Percentiles rank a stretch among this genome's conserved stretches.
These are phyloP conservation scores for Epinephelus malabaricus DNA, from an alignment of 2,797 vertebrate species.

Conservation along the genomic window DNA sequence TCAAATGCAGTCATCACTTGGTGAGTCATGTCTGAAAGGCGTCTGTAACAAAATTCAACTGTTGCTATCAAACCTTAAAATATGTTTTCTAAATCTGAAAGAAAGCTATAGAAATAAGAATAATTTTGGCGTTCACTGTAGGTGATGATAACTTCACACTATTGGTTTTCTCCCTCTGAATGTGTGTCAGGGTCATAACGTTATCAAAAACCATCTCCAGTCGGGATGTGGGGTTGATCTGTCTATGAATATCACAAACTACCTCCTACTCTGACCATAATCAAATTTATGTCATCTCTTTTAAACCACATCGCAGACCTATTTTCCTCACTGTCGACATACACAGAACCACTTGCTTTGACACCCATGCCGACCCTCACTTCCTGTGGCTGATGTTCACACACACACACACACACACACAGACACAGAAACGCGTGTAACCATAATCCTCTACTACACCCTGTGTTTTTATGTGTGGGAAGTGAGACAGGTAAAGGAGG, in stretches of 20 bases:
- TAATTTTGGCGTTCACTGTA: no score
- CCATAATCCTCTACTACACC: conserved; percentile 10
- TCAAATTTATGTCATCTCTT: conserved; percentile 38
- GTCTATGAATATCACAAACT: conserved; percentile 28
- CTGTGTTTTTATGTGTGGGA: background rate
- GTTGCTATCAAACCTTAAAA: background rate
- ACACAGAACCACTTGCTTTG: conserved; percentile 31
- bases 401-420: background rate
- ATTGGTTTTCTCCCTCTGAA: background rate
- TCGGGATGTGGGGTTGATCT: background rate
- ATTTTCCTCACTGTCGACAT: conserved; percentile 19
- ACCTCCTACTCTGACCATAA: conserved; percentile 40
- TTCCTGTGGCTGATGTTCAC: conserved; percentile 67
- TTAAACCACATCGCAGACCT: conserved; percentile 59
- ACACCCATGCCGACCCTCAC: conserved; percentile 66
- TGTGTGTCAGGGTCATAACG: background rate
- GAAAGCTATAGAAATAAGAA: background rate
- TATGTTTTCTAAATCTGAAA: background rate
- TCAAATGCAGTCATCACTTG: background rate
- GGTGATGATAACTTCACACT: background rate
- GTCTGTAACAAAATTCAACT: background rate
- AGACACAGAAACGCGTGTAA: background rate
- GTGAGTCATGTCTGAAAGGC: conserved; percentile 61
- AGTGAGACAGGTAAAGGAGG: background rate
- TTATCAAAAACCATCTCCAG: background rate